Evolutionary conservation across 2,888 invertebrate species (phyloP).

Genomic region (Cryptophagus acutangulus): DNA sequence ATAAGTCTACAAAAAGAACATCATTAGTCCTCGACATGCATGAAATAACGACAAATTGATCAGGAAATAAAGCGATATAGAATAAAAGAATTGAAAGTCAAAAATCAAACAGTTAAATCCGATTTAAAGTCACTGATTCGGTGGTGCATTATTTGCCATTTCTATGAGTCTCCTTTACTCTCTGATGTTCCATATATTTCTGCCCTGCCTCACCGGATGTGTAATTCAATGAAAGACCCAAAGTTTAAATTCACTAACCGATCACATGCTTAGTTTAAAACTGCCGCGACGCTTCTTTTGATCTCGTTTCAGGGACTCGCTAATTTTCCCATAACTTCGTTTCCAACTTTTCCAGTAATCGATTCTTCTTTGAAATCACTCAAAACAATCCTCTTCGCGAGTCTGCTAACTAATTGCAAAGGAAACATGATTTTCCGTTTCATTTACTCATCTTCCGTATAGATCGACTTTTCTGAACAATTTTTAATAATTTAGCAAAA

Average conservation of each 20-base stretch:
- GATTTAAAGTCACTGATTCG: slow-evolving; percentile 30
- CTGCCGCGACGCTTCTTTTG: slow-evolving; percentile 32
- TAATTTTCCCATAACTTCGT: no score
- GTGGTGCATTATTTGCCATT: slow-evolving; percentile 8
- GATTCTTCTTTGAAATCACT: slow-evolving; percentile 19
- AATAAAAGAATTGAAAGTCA: slow-evolving; percentile 28
- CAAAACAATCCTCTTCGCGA: no score
- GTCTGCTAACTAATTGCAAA: no score
- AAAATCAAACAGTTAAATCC: slow-evolving; percentile 37
- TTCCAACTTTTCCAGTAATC: slow-evolving; percentile 25
- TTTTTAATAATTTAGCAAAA: no score
- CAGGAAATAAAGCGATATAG: slow-evolving; percentile 19
- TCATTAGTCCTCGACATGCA: no score
- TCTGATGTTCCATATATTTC: no score
- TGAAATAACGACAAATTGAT: no score
- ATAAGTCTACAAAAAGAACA: no score
- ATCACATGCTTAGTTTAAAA: slow-evolving; percentile 40
- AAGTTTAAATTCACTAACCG: slow-evolving; percentile 32
- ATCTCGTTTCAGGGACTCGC: slow-evolving; percentile 20
- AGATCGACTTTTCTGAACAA: no score
- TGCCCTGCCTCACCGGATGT: slow-evolving; percentile 21
- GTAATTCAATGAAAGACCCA: slow-evolving; percentile 34
- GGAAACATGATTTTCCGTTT: no score
- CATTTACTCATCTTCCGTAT: no score
- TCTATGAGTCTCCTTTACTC: slow-evolving; percentile 10